These are phyloP conservation scores for Cyclina sinensis DNA, from an alignment of 1,140 invertebrate species.

Conservation along the genomic window DNA sequence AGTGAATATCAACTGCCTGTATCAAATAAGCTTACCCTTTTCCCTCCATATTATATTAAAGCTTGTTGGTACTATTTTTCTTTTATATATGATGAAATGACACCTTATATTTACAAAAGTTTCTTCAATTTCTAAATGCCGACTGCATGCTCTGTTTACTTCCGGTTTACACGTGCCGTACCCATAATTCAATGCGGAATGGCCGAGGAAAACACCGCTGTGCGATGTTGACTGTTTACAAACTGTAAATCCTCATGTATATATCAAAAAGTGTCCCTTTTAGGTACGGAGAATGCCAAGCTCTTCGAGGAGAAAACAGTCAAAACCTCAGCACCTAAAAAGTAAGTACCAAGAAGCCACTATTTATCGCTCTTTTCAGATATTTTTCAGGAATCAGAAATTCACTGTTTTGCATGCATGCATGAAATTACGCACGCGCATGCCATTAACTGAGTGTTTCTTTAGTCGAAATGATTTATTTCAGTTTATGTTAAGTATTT, in stretches of 20 bases:
- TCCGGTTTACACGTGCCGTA: conserved; percentile 75
- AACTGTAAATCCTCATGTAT: conserved; percentile 69
- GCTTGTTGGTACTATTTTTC: no score
- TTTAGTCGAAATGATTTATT: neutral
- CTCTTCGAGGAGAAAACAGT: conserved; percentile 82
- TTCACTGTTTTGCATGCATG: conserved; percentile 78
- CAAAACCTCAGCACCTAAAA: conserved; percentile 78
- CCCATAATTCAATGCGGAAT: conserved; percentile 79
- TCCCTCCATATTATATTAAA: conserved; percentile 48
- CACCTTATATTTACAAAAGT: neutral
- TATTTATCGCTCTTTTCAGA: neutral
- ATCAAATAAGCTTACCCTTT: conserved; percentile 70
- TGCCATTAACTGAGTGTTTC: conserved; percentile 17
- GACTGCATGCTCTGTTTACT: conserved; percentile 46
- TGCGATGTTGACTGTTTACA: conserved; percentile 70
- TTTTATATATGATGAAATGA: no score
- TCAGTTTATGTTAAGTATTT: neutral
- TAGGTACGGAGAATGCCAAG: conserved; percentile 63
- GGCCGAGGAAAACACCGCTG: conserved; percentile 73
- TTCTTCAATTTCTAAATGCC: conserved; percentile 14
- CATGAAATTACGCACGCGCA: conserved; percentile 81
- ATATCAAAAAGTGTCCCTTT: conserved; percentile 35
- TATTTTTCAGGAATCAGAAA: conserved; percentile 52
- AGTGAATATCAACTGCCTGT: no score
- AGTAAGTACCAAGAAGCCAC: conserved; percentile 70